Conservation (phyloP, 2,888 invertebrate species). For the Amphimallon solstitiale region DNA sequence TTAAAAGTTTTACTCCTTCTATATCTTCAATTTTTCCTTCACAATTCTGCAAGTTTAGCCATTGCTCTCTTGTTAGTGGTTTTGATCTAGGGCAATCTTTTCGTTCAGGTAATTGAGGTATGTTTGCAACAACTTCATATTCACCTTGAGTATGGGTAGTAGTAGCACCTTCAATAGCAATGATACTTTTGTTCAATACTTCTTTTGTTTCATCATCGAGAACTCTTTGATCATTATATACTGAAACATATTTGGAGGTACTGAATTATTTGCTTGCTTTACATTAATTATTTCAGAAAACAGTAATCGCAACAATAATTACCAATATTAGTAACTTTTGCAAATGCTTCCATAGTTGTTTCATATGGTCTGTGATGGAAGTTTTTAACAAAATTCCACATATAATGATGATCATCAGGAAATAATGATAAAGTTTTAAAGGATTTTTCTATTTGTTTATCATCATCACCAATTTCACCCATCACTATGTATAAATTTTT, state of each 20-base stretch:
- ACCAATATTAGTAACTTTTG: slow-evolving; percentile 85
- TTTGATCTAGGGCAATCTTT: slow-evolving; percentile 76
- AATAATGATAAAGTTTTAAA: slow-evolving; percentile 89
- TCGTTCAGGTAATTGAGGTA: slow-evolving; percentile 75
- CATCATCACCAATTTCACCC: slow-evolving; percentile 72
- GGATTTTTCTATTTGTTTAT: slow-evolving; percentile 80
- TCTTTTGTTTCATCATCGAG: slow-evolving; percentile 73
- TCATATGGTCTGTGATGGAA: slow-evolving; percentile 79
- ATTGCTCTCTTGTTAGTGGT: slow-evolving; percentile 81
- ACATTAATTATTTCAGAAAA: slow-evolving; percentile 34
- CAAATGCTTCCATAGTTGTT: slow-evolving; percentile 85
- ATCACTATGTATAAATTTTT: slow-evolving; percentile 77
- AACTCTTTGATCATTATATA: slow-evolving; percentile 64
- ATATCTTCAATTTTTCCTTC: slow-evolving; percentile 85
- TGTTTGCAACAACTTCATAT: slow-evolving; percentile 76
- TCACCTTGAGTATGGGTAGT: slow-evolving; percentile 71
- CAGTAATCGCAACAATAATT: slow-evolving; percentile 52
- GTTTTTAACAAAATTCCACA: slow-evolving; percentile 72
- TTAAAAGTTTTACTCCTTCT: slow-evolving; percentile 81
- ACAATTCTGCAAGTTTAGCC: slow-evolving; percentile 82
- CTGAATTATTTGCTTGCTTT: slow-evolving; percentile 45
- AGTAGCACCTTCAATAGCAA: slow-evolving; percentile 63
- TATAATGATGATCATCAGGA: slow-evolving; percentile 74
- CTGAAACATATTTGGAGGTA: slow-evolving; percentile 61
- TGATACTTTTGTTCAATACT: slow-evolving; percentile 69